Evolutionary conservation across 2,888 invertebrate species (phyloP), one percentile per base, ranked within the genome.

Genomic region (Clusia tigrina): DNA sequence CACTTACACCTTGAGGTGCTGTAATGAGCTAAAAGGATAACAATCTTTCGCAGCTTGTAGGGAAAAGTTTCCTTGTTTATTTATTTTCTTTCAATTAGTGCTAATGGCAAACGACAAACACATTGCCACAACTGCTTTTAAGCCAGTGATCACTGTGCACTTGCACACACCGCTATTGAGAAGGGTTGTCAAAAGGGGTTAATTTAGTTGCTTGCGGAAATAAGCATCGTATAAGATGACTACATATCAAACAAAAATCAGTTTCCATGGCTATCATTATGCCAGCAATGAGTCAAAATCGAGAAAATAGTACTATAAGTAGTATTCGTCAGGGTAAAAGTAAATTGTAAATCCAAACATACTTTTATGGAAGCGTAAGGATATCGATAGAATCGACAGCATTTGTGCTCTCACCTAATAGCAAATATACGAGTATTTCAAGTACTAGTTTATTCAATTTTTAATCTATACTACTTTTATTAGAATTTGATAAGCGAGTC

Each of bases 41-140:
- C 42, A 42, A 42, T n/a, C 32, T 12, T 32, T 32, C 12, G 12
- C 12, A 32, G 6, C 32, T 6, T 6, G 6, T 9, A 32, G 6
- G 32, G 6, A 12, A 32, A 32, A 32, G 32, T 32, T 32, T 32
- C 6, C 32, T 32, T 32, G 6, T n/a, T n/a, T n/a, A n/a, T 12
- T 32, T 6, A 71, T 48, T 48, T 48, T 48, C 72, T 69, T 74
- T 74, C 76, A 74, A 74, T 74, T 74, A 74, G 76, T 71, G 72
- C 68, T 74, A 76, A 74, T 76, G 71, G 76, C 70, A 74, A 76
- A 67, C 70, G 71, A 71, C 71, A 69, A 65, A 60, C 48, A 48
- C 24, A 2, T 22, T n/a, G 60, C 58, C 24, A 22, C 12, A 18
- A 23, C 32, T 38, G 5, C 17, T 48, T 12, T 23, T 32, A 58